Evolutionary conservation across 1,140 invertebrate genomes (phyloP), one percentile per base, ranked within the genome.

Genomic region (Nebria ingens): DNA sequence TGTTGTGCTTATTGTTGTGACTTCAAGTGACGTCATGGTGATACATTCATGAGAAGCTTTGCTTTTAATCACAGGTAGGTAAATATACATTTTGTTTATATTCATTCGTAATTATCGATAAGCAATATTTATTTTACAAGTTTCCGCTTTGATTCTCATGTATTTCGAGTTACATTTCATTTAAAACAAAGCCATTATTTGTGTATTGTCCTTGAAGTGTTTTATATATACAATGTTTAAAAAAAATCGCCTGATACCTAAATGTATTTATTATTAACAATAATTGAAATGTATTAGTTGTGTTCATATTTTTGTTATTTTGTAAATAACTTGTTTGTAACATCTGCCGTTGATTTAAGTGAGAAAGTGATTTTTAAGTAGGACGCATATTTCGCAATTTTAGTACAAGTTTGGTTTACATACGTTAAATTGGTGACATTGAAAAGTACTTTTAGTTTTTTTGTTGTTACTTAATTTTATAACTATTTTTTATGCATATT

Each of bases 1-100:
- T 29, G 52, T 29, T 42, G 21, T 21, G 20, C 51, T 57, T 53
- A 51, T 53, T 52, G 45, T 54, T 58, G 54, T 59, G 55, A 55
- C 49, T 21, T 21, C n/a, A 15, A 17, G 59, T 60, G 59, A 60
- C 59, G 59, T 60, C 59, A 60, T 60, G 54, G 42, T 53, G 54
- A 56, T 60, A 56, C 59, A 56, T 58, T 56, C 40, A 60, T 55
- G 52, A 56, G 15, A 22, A 42, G 55, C 53, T 52, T n/a, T n/a
- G n/a, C n/a, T n/a, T n/a, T n/a, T 52, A 21, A 57, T 60, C 40
- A 42, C 45, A 60, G 58, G 58, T 60, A 60, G 58, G 52, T 56
- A 53, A 29, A 53, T 11, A 12, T 17, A 12, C 40, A 17, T 45
- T 45, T 4, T 17, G 17, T 45, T 45, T 12, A 17, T 11, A 45